Conservation (phyloP, 2,888 invertebrate genomes). For the Cancer borealis region DNA sequence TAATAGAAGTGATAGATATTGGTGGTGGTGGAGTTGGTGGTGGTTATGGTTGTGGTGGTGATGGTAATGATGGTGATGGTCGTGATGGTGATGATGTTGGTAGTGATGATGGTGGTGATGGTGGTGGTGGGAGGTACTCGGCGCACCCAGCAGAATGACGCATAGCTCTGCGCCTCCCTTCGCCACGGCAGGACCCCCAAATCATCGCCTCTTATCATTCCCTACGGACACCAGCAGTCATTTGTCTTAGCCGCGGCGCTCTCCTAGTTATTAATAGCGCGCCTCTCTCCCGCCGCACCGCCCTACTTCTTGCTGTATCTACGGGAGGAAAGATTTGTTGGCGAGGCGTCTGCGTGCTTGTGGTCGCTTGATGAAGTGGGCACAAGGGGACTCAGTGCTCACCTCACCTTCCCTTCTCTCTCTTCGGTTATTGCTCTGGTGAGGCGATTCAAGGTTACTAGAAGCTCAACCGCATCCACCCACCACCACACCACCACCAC, state of each 20-base stretch:
- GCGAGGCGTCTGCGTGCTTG: slow-evolving; percentile 4
- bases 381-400: background rate
- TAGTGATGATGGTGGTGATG: no score
- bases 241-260: slow-evolving; percentile 61
- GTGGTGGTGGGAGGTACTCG: no score
- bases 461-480: background rate
- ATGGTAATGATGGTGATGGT: no score
- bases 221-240: slow-evolving; percentile 65
- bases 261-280: slow-evolving; percentile 63
- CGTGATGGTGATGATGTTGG: no score
- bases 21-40: no score
- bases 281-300: background rate
- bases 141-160: slow-evolving; percentile 45
- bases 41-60: no score
- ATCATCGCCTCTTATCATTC: slow-evolving; percentile 69
- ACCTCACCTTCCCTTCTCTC: background rate
- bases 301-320: background rate
- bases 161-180: background rate
- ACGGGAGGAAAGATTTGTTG: slow-evolving; percentile 25
- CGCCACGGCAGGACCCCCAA: slow-evolving; percentile 41
- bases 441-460: background rate
- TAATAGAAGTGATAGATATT: no score
- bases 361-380: slow-evolving; percentile 31
- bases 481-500: background rate
- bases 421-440: slow-evolving; percentile 10